Conservation (phyloP, 2,113 vertebrate genomes). For the Phaetusa simplex region DNA sequence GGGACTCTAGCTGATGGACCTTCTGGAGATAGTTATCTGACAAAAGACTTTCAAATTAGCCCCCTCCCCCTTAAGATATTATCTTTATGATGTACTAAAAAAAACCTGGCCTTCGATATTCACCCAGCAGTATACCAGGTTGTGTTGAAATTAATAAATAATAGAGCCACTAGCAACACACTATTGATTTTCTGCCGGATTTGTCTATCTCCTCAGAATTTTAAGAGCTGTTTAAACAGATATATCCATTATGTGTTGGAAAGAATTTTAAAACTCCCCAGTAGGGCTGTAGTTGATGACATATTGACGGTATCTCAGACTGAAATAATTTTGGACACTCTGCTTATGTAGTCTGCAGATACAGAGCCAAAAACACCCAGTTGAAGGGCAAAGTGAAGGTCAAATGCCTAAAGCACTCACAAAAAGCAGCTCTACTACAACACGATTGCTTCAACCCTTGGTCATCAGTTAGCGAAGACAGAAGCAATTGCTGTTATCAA, state of each 20-base stretch:
- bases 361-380: not conserved
- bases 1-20: not conserved
- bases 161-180: conserved; percentile 37
- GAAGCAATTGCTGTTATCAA: conserved; percentile 38
- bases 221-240: conserved; percentile 63
- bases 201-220: conserved; percentile 55
- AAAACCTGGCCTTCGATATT: not conserved
- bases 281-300: conserved; percentile 32
- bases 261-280: conserved; percentile 52
- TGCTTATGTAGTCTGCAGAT: not conserved
- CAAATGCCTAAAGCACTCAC: not conserved
- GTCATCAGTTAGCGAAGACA: conserved; percentile 25
- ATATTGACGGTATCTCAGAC: conserved; percentile 52
- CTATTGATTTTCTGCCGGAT: conserved; percentile 57
- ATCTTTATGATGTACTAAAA: not conserved
- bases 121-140: not conserved
- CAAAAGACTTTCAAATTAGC: conserved; percentile 2
- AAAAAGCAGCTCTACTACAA: not conserved
- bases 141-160: conserved; percentile 60
- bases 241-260: conserved; percentile 54
- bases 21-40: not conserved
- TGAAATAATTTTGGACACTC: conserved; percentile 48
- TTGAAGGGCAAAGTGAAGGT: conserved; percentile 35
- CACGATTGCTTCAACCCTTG: not conserved
- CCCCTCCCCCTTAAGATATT: not conserved